Evolutionary conservation across 1,140 invertebrate genomes (phyloP), one percentile per base, ranked within the genome.

Genomic region (Cyrtorhinus lividipennis): DNA sequence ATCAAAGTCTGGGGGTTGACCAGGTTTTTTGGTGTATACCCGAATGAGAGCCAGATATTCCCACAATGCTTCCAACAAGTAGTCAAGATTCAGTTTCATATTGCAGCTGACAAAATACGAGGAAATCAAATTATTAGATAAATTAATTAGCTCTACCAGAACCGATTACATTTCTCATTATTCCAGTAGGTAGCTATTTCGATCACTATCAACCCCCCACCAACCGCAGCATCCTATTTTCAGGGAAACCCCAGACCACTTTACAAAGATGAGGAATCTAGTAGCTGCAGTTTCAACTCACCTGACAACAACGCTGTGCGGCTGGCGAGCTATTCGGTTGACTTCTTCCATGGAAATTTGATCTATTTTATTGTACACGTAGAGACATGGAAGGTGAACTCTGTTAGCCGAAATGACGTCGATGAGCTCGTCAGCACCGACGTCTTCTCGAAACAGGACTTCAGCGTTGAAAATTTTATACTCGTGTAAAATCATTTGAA

Each of bases 351-450:
- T 94, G 24, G 94, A 97, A 69, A 99, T 93, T 77, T 98, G 95
- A 87, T 99, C 96, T 69, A 99, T 97, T 82, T 99, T 99, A 76
- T 99, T 99, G 77, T 98, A 99, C 56, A 98, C 93, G 78, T 98
- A 98, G 56, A 98, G 73, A 77, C 95, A 99, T 56, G 95, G 91
- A 69, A 99, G 78, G 77, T 99, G 99, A 56, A 98, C 92, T 67
- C 96, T 81, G 77, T 97, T 99, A 2, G 89, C 95, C 45, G 91
- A 87, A 65, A 99, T 95, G n/a, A 99, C 94, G 77, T 99, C 97
- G 65, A 99, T 98, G 69, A 99, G 83, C 72, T 99, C 95, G 75
- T 99, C 97, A 2, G 94, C 83, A 1, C 83, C 88, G 71, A 88
- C 92, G 74, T 99, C 95, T 74, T 99, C 96, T 22, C 95, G 79